These are phyloP conservation scores for Drosophila percnosoma DNA, from an alignment of 2,888 invertebrate genomes.

Conservation along the genomic window DNA sequence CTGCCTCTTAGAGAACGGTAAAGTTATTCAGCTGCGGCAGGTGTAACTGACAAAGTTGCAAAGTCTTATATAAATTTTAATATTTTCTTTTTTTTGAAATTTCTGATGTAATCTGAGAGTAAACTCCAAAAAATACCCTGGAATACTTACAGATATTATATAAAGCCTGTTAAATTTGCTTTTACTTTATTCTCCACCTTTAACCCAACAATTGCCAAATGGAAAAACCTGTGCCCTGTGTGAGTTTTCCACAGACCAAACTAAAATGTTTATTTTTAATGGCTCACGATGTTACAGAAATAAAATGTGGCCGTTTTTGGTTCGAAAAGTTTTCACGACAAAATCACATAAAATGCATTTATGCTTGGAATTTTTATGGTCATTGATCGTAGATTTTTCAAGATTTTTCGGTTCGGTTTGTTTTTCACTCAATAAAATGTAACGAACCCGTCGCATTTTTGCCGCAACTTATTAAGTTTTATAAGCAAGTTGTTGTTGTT, in stretches of 20 bases:
- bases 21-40: neutral
- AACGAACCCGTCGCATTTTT: slow-evolving; percentile 62
- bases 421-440: slow-evolving; percentile 77
- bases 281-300: slow-evolving; percentile 35
- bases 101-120: neutral
- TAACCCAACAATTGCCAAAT: slow-evolving; percentile 6
- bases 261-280: slow-evolving; percentile 62
- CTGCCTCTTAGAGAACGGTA: neutral
- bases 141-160: neutral
- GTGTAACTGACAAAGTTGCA: neutral
- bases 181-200: neutral
- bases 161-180: neutral
- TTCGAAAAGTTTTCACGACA: slow-evolving; percentile 29
- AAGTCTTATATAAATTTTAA: neutral
- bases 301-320: slow-evolving; percentile 43
- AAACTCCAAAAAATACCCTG: neutral
- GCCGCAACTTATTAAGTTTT: slow-evolving; percentile 68
- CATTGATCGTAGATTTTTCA: slow-evolving; percentile 57
- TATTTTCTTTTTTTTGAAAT: neutral
- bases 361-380: slow-evolving; percentile 73
- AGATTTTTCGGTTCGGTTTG: slow-evolving; percentile 64
- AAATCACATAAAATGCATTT: slow-evolving; percentile 64
- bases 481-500: slow-evolving; percentile 36
- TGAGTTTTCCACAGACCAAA: slow-evolving; percentile 9
- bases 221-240: neutral